Base-by-base conservation (phyloP, 2,797 vertebrate genomes). In the Acanthopagrus latus region DNA sequence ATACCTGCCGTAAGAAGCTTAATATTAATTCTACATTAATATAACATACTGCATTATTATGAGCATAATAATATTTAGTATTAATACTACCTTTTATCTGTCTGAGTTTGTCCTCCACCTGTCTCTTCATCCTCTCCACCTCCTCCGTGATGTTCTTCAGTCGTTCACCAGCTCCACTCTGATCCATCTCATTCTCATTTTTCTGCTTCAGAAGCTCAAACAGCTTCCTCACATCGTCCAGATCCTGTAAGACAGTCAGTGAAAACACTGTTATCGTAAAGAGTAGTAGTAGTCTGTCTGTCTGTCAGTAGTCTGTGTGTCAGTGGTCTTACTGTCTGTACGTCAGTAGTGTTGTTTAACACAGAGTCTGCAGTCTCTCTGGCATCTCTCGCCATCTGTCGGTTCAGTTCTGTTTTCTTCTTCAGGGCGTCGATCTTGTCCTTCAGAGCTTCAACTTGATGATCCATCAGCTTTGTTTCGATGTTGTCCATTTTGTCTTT, bases 71-170 rank as follows among this genome's bases (percentile, higher is more conserved):
- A 27, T 2, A 27, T 27, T 27, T 27, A 2, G 17, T 27, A 13
- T 1, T 62, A 11, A 21, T 59, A 21, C 5, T 68, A 92, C 97
- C 96, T 95, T 94, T 85, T 88, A 96, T 92, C 87, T 93, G 91
- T 80, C 72, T 88, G 29, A 95, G 92, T 90, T 97, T 97, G 65
- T 95, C 90, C 72, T 95, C 93, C 63, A 95, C 84, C 29, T 95
- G 87, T 80, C 78, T 92, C 78, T 92, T 94, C 71, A 97, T 27
- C 23, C 91, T 92, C 88, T 95, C 88, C 5, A 92, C 94, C 66
- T 93, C 94, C 66, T 90, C 87, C 78, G 91, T 92, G 41, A 97
- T 87, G 29, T 82, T 87, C 76, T 93, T 94, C 56, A 96, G 87
- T 70, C 87, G 95, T 70, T 94, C 77, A 66, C 88, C 79, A 5